Conservation (phyloP, 2,113 vertebrate genomes). For the Pelusios castaneus region DNA sequence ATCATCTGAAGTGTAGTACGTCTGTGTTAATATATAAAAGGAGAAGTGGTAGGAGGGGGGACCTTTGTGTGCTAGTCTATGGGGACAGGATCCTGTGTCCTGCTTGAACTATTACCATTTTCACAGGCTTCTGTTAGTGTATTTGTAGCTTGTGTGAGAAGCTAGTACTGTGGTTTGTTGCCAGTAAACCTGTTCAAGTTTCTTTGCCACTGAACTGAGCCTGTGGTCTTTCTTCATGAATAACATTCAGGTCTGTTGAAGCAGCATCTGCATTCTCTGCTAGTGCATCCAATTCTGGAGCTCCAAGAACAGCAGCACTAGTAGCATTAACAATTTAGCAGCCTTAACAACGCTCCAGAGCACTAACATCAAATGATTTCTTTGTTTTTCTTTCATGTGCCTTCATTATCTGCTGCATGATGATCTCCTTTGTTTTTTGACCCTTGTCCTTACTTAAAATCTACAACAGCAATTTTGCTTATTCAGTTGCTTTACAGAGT, state of each 20-base stretch:
- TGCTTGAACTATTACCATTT: neutral
- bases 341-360: neutral
- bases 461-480: neutral
- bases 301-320: neutral
- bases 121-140: neutral
- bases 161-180: neutral
- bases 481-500: neutral
- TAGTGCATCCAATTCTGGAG: neutral
- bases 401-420: neutral
- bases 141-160: neutral
- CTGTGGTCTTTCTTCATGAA: neutral
- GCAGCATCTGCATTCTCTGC: neutral
- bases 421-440: neutral
- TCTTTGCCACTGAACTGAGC: neutral
- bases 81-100: neutral
- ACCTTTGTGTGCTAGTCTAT: neutral
- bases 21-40: neutral
- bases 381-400: neutral
- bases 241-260: neutral
- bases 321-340: neutral
- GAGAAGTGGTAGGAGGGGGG: neutral
- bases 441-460: neutral
- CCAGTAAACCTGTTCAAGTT: neutral
- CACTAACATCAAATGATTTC: neutral
- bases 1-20: neutral